These are phyloP conservation scores for Drosophila subquinaria DNA, from an alignment of 2,888 invertebrate genomes.

Conservation along the genomic window DNA sequence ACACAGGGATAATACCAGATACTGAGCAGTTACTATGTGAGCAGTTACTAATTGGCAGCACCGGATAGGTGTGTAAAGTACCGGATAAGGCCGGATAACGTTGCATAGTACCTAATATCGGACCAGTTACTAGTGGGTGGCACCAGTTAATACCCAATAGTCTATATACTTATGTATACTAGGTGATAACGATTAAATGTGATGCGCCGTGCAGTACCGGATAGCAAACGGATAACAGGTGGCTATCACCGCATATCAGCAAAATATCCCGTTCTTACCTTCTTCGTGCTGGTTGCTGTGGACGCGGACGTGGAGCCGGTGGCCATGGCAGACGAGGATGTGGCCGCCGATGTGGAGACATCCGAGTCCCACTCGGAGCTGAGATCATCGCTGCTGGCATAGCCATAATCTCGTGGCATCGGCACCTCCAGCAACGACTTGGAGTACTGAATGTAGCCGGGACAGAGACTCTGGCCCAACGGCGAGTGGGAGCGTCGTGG, in stretches of 20 bases:
- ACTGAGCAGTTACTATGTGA: neutral
- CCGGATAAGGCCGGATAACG: no score
- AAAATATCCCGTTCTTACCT: conserved; percentile 47
- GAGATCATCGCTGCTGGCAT: conserved; percentile 95
- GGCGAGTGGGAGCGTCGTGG: conserved; percentile 81
- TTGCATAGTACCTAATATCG: no score
- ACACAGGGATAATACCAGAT: neutral
- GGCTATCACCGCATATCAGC: neutral
- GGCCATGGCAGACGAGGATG: conserved; percentile 24
- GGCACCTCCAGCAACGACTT: conserved; percentile 92
- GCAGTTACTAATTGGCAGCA: neutral
- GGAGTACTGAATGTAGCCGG: conserved; percentile 93
- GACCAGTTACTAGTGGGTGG: neutral
- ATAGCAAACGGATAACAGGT: neutral
- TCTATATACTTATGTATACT: neutral
- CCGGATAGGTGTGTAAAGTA: no score
- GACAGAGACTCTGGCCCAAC: conserved; percentile 86
- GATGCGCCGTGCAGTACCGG: neutral
- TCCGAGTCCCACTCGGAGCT: conserved; percentile 97
- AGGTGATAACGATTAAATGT: neutral
- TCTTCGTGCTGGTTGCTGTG: conserved; percentile 51
- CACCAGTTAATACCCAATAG: neutral
- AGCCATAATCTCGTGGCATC: conserved; percentile 92
- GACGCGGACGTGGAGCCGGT: conserved; percentile 32
- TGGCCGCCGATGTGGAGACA: conserved; percentile 84